A percentile compares a stretch with the other conserved stretches of the same genome.
These are phyloP conservation scores for Bufo gargarizans DNA, from an alignment of 2,113 vertebrate genomes.

Conservation along the genomic window DNA sequence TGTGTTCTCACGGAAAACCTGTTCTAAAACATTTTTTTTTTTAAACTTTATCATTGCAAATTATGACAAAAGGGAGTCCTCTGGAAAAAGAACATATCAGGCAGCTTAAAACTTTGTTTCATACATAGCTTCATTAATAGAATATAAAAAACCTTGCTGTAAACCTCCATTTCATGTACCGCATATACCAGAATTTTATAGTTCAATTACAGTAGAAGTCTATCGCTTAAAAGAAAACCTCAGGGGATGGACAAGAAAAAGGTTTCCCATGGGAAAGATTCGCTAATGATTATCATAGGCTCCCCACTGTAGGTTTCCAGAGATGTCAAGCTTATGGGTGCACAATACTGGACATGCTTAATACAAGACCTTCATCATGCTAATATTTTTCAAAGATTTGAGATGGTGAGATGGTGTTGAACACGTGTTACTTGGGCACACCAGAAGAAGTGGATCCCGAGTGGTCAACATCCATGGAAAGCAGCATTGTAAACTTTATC, in stretches of 20 bases:
- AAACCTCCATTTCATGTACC: neutral
- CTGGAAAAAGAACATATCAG: conserved; percentile 13
- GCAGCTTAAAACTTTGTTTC: neutral
- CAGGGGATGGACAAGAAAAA: neutral
- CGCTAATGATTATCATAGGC: neutral
- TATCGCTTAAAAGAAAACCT: neutral
- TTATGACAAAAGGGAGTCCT: conserved; percentile 31
- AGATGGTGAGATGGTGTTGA: too few relatives aligned
- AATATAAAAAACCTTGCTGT: neutral
- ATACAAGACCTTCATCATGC: too few relatives aligned
- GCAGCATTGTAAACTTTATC: too few relatives aligned
- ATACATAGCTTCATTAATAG: conserved; percentile 18
- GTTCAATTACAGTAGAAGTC: neutral
- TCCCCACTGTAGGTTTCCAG: neutral
- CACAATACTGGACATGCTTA: neutral
- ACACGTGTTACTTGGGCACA: too few relatives aligned
- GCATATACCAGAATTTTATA: neutral
- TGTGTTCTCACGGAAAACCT: neutral
- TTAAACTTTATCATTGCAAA: conserved; percentile 21
- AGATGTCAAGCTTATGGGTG: neutral
- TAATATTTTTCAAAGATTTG: too few relatives aligned
- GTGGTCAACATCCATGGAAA: too few relatives aligned
- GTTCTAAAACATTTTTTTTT: conserved; percentile 31
- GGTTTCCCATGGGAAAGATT: neutral
- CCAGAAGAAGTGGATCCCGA: too few relatives aligned